phyloP scores from a whole-genome alignment of 92 coral and sea anemone genomes.

The Porites cylindrica region DNA sequence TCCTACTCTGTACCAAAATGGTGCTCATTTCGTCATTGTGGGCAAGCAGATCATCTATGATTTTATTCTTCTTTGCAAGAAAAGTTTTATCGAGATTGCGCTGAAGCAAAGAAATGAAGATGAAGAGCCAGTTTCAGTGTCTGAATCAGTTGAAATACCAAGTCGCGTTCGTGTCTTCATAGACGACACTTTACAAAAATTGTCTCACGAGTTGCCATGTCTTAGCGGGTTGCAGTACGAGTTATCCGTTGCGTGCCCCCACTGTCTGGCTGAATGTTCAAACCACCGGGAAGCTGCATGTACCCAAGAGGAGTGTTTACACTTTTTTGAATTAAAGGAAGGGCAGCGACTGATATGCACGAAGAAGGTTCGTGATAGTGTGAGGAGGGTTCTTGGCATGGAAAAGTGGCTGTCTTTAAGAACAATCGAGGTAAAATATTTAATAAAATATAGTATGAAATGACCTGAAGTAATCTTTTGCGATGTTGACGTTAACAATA shows the following conservation, averaged over 20 bases:
- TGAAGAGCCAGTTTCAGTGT: neutral
- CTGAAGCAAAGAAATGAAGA: neutral
- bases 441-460: too few relatives aligned
- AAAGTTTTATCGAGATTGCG: neutral
- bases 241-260: slow-evolving; percentile 2
- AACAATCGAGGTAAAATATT: neutral
- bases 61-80: neutral
- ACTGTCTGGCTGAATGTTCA: neutral
- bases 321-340: neutral
- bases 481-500: too few relatives aligned
- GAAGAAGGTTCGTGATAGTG: neutral
- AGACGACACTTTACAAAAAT: neutral
- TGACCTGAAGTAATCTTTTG: too few relatives aligned
- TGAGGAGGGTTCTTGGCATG: neutral
- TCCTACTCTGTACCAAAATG: neutral
- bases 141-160: neutral
- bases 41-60: neutral
- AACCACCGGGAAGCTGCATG: neutral
- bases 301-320: neutral
- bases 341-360: neutral
- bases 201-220: slow-evolving; percentile 3
- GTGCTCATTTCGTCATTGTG: neutral
- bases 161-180: neutral
- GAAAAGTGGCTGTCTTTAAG: neutral
- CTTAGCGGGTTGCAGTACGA: slow-evolving; percentile 4